phyloP scores from a whole-genome alignment of 1,140 invertebrate genomes.

The Drosophila lacteicornis region DNA sequence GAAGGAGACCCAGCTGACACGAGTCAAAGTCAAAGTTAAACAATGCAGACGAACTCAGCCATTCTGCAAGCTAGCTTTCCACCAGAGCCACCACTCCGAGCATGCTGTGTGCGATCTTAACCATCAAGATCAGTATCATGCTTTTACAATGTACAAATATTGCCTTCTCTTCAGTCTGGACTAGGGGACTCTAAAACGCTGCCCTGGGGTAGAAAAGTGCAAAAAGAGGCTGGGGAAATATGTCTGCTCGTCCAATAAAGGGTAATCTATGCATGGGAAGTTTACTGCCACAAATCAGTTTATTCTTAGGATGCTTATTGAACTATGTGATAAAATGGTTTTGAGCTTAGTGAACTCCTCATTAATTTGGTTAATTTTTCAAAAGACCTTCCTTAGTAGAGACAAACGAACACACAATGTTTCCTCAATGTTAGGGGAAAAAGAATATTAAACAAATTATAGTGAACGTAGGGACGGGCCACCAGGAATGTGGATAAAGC shows the following conservation, averaged over 20 bases:
- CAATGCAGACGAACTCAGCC: conserved; percentile 60
- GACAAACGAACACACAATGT: conserved; percentile 39
- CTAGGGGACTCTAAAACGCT: conserved; percentile 33
- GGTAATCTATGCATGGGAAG: background rate
- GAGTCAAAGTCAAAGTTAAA: conserved; percentile 80
- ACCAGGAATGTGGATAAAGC: conserved; percentile 52
- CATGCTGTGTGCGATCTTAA: conserved; percentile 78
- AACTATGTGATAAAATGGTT: background rate
- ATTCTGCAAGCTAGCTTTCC: conserved; percentile 30
- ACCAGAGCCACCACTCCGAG: conserved; percentile 22
- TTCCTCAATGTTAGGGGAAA: conserved; percentile 20
- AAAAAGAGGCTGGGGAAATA: conserved; percentile 21
- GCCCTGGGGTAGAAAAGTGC: conserved; percentile 42
- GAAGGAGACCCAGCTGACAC: conserved; percentile 65
- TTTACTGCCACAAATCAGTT: too few relatives aligned
- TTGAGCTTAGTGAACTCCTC: background rate
- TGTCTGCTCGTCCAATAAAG: background rate
- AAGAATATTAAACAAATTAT: conserved; percentile 68
- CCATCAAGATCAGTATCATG: conserved; percentile 79
- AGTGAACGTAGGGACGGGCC: conserved; percentile 48
- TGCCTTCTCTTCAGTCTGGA: conserved; percentile 49
- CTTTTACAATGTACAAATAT: conserved; percentile 79
- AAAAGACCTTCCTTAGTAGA: background rate
- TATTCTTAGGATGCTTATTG: too few relatives aligned
- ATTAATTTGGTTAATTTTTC: too few relatives aligned